Conservation (phyloP, 2,797 vertebrate species). For the Gallinago stenura region DNA sequence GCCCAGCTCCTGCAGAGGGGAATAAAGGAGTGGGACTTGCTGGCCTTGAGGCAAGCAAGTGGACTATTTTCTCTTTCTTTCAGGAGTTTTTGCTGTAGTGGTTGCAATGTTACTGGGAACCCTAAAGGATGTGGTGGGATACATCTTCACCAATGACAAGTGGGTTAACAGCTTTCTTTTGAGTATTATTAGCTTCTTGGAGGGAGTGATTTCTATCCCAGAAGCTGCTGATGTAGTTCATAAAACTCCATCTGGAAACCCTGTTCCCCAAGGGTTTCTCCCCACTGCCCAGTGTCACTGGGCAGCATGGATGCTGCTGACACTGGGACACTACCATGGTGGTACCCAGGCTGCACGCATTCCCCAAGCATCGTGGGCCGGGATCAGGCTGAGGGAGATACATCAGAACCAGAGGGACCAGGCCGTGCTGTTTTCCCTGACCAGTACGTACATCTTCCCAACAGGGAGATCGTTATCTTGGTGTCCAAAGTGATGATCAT, state of each 20-base stretch:
- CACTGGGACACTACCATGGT: neutral
- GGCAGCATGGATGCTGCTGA: neutral
- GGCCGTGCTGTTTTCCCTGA: neutral
- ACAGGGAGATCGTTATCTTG: conserved; percentile 72
- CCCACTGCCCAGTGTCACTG: neutral
- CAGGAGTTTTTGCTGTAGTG: conserved; percentile 69
- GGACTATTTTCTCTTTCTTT: neutral
- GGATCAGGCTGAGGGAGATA: neutral
- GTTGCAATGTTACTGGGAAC: conserved; percentile 62
- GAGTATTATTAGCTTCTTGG: neutral
- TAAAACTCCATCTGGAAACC: neutral
- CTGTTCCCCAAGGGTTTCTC: neutral
- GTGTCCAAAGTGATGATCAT: conserved; percentile 78
- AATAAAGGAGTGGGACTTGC: neutral
- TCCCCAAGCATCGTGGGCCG: neutral
- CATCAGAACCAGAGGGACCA: neutral
- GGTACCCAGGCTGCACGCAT: neutral
- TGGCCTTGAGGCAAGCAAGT: neutral
- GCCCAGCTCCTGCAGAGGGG: neutral
- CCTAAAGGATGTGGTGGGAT: conserved; percentile 71
- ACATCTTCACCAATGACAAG: conserved; percentile 79
- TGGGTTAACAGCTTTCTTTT: conserved; percentile 49
- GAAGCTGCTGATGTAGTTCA: neutral
- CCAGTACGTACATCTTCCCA: neutral
- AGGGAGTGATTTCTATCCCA: neutral